These are phyloP conservation scores for Schlechtendalia chinensis DNA, from an alignment of 1,140 invertebrate genomes.

Conservation along the genomic window DNA sequence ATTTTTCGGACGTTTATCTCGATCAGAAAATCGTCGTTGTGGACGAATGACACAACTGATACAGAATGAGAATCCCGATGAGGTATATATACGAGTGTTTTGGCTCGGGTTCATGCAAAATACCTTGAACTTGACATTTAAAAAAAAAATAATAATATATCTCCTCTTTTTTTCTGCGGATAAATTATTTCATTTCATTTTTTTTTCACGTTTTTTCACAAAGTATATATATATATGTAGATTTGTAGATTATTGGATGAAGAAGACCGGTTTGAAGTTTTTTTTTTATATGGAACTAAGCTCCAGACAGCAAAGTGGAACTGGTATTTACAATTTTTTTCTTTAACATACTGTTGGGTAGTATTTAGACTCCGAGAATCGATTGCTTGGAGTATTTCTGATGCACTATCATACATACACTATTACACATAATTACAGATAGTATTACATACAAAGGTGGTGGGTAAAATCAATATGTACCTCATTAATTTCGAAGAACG, in stretches of 20 bases:
- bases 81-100: constrained; percentile 30
- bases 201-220: not conserved
- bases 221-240: constrained; percentile 1
- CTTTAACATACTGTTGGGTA: not conserved
- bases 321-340: constrained; percentile 38
- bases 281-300: not conserved
- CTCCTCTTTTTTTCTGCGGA: constrained; percentile 32
- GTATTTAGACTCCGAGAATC: not conserved
- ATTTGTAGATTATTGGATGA: constrained; percentile 41
- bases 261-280: constrained; percentile 34
- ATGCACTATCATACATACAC: too few relatives aligned
- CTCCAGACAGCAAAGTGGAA: constrained; percentile 25
- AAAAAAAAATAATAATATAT: constrained; percentile 6
- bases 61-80: not conserved
- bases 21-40: constrained; percentile 31
- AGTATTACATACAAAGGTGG: too few relatives aligned
- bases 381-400: constrained; percentile 2
- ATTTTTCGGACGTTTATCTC: not conserved
- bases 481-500: too few relatives aligned
- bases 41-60: constrained; percentile 38
- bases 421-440: too few relatives aligned
- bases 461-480: too few relatives aligned
- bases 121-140: constrained; percentile 43
- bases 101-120: constrained; percentile 12
- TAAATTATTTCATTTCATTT: constrained; percentile 43